phyloP scores from a whole-genome alignment of 2,888 invertebrate genomes.

The Pyrgus malvae region DNA sequence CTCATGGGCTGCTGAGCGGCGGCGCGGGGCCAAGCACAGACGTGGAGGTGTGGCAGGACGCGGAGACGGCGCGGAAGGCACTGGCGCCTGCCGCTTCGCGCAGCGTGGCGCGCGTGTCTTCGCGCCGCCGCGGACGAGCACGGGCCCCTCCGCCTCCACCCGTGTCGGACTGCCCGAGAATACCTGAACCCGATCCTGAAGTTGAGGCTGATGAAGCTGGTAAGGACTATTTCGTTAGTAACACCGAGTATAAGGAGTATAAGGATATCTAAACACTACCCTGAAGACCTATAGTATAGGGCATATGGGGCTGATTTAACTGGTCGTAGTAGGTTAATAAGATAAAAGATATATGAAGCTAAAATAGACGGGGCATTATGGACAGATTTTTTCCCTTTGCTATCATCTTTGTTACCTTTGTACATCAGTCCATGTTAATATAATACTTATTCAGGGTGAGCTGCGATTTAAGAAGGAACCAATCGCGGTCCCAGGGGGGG shows the following conservation, averaged over 20 bases:
- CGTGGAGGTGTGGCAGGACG: constrained; percentile 91
- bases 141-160: constrained; percentile 38
- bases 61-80: constrained; percentile 85
- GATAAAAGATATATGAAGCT: too few species aligned
- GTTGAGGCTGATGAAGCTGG: constrained; percentile 48
- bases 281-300: too few species aligned
- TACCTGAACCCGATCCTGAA: constrained; percentile 46
- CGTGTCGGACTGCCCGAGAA: constrained; percentile 59
- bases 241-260: not conserved
- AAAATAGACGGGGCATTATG: too few species aligned
- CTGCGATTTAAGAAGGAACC: too few species aligned
- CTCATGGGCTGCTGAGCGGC: constrained; percentile 86
- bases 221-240: constrained; percentile 30
- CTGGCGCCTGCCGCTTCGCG: constrained; percentile 80
- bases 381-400: too few species aligned
- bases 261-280: too few species aligned
- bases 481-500: too few species aligned
- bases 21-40: constrained; percentile 87
- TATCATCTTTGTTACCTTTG: too few species aligned
- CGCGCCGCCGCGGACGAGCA: constrained; percentile 45
- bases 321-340: too few species aligned
- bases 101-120: constrained; percentile 71
- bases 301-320: too few species aligned
- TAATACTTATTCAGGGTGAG: too few species aligned
- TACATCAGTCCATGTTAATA: too few species aligned